phyloP scores from a whole-genome alignment of 2,888 invertebrate genomes.

The Philhelius pedissequus region DNA sequence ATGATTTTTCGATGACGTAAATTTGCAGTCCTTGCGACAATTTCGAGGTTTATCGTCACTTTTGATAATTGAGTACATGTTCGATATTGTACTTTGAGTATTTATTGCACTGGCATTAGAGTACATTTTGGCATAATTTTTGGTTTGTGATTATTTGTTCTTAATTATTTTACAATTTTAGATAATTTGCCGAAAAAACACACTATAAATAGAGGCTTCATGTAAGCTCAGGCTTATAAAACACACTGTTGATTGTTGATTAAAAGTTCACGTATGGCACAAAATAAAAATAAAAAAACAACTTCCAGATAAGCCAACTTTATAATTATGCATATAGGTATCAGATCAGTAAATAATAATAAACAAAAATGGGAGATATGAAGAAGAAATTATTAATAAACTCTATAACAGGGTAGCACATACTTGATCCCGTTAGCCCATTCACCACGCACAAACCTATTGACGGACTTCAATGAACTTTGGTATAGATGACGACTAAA shows the following conservation, averaged over 20 bases:
- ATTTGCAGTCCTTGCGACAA: not conserved
- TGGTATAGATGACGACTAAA: too few relatives aligned
- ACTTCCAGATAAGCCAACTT: too few relatives aligned
- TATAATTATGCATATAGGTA: too few relatives aligned
- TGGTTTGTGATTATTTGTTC: not conserved
- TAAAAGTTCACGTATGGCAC: not conserved
- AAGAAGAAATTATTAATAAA: too few relatives aligned
- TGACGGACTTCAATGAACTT: too few relatives aligned
- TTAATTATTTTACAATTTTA: not conserved
- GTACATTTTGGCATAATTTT: constrained; percentile 45
- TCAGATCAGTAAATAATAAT: too few relatives aligned
- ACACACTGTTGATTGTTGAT: not conserved
- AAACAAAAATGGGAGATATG: too few relatives aligned
- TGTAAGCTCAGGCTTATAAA: not conserved
- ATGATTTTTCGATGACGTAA: not conserved
- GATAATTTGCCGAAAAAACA: not conserved
- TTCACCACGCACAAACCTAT: too few relatives aligned
- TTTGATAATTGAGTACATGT: not conserved
- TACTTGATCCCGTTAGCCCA: too few relatives aligned
- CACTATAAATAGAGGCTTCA: not conserved
- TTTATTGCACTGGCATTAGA: constrained; percentile 19
- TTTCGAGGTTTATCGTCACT: constrained; percentile 27
- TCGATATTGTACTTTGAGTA: constrained; percentile 7
- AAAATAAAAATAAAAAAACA: too few relatives aligned
- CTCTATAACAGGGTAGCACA: too few relatives aligned